Evolutionary conservation across 2,797 vertebrate genomes (phyloP).

Genomic region (Sciurus carolinensis): DNA sequence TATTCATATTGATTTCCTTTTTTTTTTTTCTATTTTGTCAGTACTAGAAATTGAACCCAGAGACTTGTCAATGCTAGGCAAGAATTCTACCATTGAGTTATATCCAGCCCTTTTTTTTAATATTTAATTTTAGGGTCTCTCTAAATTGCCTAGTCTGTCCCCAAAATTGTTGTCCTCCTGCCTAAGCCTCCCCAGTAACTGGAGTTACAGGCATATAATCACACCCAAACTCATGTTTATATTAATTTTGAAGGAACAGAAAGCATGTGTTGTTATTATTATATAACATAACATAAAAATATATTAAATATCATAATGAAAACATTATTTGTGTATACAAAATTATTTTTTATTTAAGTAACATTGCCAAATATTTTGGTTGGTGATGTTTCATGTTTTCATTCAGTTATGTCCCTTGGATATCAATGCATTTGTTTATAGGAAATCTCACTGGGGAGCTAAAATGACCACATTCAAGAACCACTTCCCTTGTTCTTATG

Average conservation of each 20-base stretch:
- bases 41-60: too few species aligned
- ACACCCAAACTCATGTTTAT: neutral
- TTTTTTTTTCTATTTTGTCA: too few species aligned
- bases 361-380: conserved; percentile 43
- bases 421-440: conserved; percentile 38
- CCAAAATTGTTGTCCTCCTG: neutral
- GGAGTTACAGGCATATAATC: neutral
- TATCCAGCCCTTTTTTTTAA: neutral
- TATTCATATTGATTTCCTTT: too few species aligned
- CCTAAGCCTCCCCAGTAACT: neutral
- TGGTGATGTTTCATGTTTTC: conserved; percentile 49
- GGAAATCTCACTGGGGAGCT: neutral
- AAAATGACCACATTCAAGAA: conserved; percentile 40
- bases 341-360: conserved; percentile 37
- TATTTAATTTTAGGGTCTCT: neutral
- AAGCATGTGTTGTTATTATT: neutral
- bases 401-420: neutral
- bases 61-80: too few species aligned
- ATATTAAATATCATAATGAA: conserved; percentile 15
- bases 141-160: neutral
- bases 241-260: conserved; percentile 27
- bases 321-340: conserved; percentile 18
- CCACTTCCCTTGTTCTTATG: neutral
- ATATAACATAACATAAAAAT: conserved; percentile 19
- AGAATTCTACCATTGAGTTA: neutral